A percentile compares a stretch with the other conserved stretches of the same genome.
These are phyloP conservation scores for Solen grandis DNA, from an alignment of 1,140 invertebrate species.

Conservation along the genomic window DNA sequence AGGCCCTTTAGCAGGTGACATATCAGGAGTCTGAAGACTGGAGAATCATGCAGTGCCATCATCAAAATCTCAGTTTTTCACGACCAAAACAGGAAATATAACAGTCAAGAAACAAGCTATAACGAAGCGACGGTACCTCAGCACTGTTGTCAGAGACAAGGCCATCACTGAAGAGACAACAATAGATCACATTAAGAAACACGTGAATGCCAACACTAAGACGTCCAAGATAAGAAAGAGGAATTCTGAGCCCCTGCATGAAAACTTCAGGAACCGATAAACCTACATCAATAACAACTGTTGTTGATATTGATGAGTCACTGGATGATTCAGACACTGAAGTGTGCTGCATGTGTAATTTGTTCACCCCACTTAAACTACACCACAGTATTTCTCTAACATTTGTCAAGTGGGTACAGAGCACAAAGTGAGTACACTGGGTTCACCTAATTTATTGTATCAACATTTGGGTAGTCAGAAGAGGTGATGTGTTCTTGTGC, in stretches of 20 bases:
- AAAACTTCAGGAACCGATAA: neutral
- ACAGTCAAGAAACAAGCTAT: neutral
- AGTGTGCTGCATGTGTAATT: conserved; percentile 18
- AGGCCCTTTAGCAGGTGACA: neutral
- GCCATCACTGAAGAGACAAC: conserved; percentile 14
- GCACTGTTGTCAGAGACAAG: conserved; percentile 1
- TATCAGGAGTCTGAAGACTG: neutral
- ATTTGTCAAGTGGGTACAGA: conserved; percentile 25
- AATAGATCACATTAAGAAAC: neutral
- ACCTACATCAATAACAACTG: neutral
- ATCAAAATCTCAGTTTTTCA: neutral
- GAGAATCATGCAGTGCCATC: neutral
- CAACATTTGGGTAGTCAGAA: conserved; percentile 1
- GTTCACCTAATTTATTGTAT: conserved; percentile 12
- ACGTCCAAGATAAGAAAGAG: neutral
- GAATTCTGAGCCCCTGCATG: neutral
- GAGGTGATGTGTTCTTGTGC: conserved; percentile 15
- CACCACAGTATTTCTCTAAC: conserved; percentile 8
- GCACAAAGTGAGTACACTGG: conserved; percentile 12
- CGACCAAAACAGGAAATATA: neutral
- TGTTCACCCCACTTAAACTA: neutral
- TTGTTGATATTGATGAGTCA: conserved; percentile 9
- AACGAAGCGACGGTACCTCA: conserved; percentile 6
- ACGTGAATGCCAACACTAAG: neutral
- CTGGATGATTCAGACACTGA: conserved; percentile 22